These are phyloP conservation scores for Drosophila affinis DNA, from an alignment of 2,888 invertebrate species.

Conservation along the genomic window DNA sequence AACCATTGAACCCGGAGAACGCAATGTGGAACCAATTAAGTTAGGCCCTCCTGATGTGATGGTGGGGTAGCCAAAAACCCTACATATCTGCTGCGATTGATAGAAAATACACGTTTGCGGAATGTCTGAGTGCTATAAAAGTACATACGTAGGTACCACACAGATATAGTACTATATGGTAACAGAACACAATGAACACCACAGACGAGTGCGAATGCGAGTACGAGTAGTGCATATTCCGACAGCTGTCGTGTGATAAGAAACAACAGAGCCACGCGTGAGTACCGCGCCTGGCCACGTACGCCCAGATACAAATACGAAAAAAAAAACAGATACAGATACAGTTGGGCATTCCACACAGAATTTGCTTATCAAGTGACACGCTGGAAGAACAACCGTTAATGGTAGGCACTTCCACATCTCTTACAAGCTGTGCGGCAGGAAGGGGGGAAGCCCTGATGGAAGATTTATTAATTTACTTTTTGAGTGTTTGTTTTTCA, in stretches of 20 bases:
- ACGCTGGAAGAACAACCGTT: constrained; percentile 8
- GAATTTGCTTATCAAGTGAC: constrained; percentile 26
- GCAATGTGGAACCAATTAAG: constrained; percentile 37
- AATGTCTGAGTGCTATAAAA: constrained; percentile 8
- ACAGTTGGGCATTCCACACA: constrained; percentile 8
- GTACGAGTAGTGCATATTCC: background rate
- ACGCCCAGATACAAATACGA: constrained; percentile 18
- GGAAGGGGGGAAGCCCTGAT: background rate
- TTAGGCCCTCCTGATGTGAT: constrained; percentile 33
- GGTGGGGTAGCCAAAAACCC: background rate
- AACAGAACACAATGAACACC: constrained; percentile 2
- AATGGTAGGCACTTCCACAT: background rate
- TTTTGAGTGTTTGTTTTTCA: background rate
- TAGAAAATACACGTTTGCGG: constrained; percentile 4
- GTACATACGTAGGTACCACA: background rate
- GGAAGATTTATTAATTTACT: background rate
- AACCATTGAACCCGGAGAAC: constrained; percentile 23
- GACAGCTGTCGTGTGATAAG: constrained; percentile 35
- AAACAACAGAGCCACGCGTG: constrained; percentile 22
- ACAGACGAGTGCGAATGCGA: background rate
- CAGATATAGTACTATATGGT: background rate
- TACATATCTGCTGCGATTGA: background rate
- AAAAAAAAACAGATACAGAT: constrained; percentile 3
- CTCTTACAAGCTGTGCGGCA: too few species aligned
- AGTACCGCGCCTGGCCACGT: constrained; percentile 22